Conservation (phyloP, 1,140 invertebrate genomes). For the Andricus grossulariae region DNA sequence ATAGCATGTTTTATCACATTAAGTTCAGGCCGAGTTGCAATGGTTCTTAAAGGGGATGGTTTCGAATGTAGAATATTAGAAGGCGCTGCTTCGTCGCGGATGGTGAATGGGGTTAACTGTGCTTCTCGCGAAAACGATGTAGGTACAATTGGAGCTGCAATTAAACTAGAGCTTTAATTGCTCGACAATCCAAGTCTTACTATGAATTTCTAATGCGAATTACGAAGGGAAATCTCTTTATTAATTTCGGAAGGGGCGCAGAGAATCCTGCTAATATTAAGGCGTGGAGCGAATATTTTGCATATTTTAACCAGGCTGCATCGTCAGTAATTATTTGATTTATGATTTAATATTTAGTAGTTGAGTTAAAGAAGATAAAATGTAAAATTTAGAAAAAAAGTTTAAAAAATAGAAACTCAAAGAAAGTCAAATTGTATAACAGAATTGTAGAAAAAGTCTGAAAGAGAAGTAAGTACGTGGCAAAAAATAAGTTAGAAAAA, state of each 20-base stretch:
- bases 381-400: no score
- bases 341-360: no score
- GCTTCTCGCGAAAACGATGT: slow-evolving; percentile 15
- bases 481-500: no score
- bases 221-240: slow-evolving; percentile 25
- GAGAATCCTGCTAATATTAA: slow-evolving; percentile 25
- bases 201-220: slow-evolving; percentile 32
- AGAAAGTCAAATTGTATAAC: no score
- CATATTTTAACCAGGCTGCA: slow-evolving; percentile 4
- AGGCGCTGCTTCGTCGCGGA: background rate
- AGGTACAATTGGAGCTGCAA: slow-evolving; percentile 30
- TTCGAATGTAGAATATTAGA: slow-evolving; percentile 7
- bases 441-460: no score
- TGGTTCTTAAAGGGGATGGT: slow-evolving; percentile 15
- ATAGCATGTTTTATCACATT: slow-evolving; percentile 22
- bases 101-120: slow-evolving; percentile 14
- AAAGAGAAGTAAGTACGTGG: no score
- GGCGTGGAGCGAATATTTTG: slow-evolving; percentile 20
- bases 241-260: slow-evolving; percentile 7
- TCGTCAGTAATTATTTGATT: background rate
- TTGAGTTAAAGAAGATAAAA: no score
- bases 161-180: slow-evolving; percentile 32
- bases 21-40: background rate
- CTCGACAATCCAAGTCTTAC: slow-evolving; percentile 28
- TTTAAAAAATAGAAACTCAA: no score